A percentile compares a stretch with the other conserved stretches of the same genome.
Evolutionary conservation across 2,113 vertebrate species (phyloP).

Genomic region (Willisornis vidua): DNA sequence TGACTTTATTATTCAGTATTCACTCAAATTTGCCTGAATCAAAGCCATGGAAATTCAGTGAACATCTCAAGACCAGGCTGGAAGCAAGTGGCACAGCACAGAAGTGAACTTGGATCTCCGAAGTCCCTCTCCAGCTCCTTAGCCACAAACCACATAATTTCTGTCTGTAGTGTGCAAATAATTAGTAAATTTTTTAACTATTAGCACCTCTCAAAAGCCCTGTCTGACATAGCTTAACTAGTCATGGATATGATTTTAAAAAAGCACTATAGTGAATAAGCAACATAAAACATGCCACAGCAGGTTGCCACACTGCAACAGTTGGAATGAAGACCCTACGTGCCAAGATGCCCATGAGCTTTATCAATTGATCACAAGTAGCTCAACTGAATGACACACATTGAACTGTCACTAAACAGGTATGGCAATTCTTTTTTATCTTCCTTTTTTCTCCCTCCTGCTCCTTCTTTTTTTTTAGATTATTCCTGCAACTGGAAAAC

Average conservation of each 20-base stretch:
- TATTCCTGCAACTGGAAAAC: background rate
- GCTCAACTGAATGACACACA: background rate
- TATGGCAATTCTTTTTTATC: background rate
- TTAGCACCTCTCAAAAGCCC: background rate
- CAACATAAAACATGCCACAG: background rate
- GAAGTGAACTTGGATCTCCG: background rate
- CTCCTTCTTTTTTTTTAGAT: background rate
- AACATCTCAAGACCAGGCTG: background rate
- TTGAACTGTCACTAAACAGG: background rate
- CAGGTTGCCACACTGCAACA: background rate
- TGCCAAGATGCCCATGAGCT: too few relatives aligned
- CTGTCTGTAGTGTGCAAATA: background rate
- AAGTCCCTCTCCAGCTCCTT: background rate
- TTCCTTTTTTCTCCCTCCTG: too few relatives aligned
- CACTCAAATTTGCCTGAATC: background rate
- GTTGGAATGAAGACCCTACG: background rate
- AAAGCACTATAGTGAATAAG: background rate
- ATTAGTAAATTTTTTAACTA: background rate
- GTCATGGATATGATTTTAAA: background rate
- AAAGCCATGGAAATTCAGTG: background rate
- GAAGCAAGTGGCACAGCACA: background rate
- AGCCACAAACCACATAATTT: background rate
- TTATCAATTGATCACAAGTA: background rate
- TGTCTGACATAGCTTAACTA: background rate
- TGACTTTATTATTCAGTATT: background rate